Base-by-base conservation (phyloP, 2,888 invertebrate genomes). In the Phaonia tiefii region DNA sequence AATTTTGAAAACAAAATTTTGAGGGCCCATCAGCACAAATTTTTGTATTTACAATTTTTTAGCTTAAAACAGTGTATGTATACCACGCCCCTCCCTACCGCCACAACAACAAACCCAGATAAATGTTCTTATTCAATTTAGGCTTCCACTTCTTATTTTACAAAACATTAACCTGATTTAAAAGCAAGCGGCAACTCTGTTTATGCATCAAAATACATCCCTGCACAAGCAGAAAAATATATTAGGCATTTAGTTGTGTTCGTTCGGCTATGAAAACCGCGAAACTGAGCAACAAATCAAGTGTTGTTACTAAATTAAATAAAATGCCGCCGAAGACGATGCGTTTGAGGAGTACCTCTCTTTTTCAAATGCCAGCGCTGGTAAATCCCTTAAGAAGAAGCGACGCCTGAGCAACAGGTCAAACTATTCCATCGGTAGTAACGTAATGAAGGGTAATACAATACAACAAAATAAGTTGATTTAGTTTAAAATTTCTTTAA, bases 291-390 rank as follows among this genome's bases (percentile, higher is more conserved):
- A n/a, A n/a, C n/a, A n/a, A n/a, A n/a, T n/a, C n/a, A 46, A 46
- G 46, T 46, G 46, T 46, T 42, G 10, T 49, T 20, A 49, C 22
- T 49, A 20, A 49, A 49, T 49, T 49, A 49, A 49, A 46, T 20
- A 49, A 17, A 49, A 49, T 49, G 49, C 49, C 49, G 20, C 17
- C 17, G 5, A 49, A 49, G 1, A 22, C 20, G 20, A 49, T 20
- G 49, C 49, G 49, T 22, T 49, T 49, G 49, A 49, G 17, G 49
- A 20, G 20, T 20, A 49, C 49, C 20, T 49, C 49, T 20, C 49
- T 22, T 49, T 22, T 49, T 49, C 49, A 22, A 22, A 49, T 20
- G 49, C 20, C 49, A 49, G 49, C 49, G 49, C 17, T 49, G 20
- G 17, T 49, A 22, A 22, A 49, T 20, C 49, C 17, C 17, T 20